Evolutionary conservation across 2,888 invertebrate genomes (phyloP).

Genomic region (Deroplatys truncata): DNA sequence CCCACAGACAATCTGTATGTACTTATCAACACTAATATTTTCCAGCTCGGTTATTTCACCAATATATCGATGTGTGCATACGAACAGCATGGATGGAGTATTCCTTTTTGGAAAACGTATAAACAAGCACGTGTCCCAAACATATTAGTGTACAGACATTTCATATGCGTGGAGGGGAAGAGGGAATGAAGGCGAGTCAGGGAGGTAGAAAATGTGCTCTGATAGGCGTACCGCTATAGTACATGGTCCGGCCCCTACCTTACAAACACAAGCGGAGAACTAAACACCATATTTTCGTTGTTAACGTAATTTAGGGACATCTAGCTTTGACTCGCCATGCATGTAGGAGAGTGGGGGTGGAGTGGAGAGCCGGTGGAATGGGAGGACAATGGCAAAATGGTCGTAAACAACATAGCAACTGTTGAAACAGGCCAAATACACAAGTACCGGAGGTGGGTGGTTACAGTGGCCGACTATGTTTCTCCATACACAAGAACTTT

Average conservation of each 20-base stretch:
- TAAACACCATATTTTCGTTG: slow-evolving; percentile 12
- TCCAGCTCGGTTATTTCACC: background rate
- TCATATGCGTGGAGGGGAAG: background rate
- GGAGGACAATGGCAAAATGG: background rate
- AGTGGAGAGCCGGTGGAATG: background rate
- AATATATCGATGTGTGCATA: background rate
- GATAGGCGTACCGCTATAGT: background rate
- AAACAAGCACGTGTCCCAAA: background rate
- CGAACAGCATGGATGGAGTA: background rate
- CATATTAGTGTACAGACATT: background rate
- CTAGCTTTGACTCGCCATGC: slow-evolving; percentile 13
- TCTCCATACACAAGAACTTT: background rate
- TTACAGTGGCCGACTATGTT: background rate
- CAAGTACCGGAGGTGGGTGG: background rate
- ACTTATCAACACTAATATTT: background rate
- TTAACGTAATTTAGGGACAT: background rate
- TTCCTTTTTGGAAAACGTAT: background rate
- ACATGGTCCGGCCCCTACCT: background rate
- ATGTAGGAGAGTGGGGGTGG: background rate
- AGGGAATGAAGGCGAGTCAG: background rate
- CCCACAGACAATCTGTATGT: background rate
- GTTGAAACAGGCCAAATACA: background rate
- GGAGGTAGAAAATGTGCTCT: slow-evolving; percentile 1
- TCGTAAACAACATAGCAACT: background rate
- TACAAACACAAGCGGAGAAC: background rate